Percentiles rank a stretch among this genome's conserved stretches.
Conservation (phyloP, 2,113 vertebrate species). For the Nymphicus hollandicus region DNA sequence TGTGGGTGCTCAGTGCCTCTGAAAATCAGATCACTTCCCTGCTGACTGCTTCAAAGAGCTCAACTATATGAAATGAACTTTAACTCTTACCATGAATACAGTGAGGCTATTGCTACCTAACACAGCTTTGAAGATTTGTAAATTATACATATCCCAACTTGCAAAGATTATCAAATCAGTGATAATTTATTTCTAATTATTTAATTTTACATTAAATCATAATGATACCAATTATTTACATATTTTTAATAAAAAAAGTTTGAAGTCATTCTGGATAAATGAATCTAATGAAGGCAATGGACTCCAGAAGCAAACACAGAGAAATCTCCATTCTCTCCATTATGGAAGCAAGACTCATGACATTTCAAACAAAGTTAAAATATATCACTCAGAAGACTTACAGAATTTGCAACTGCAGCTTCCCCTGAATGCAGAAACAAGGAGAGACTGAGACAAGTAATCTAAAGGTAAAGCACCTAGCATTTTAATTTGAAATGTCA, state of each 20-base stretch:
- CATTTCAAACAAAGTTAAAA: not conserved
- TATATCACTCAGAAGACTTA: not conserved
- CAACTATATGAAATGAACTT: not conserved
- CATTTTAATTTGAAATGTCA: slow-evolving; percentile 16
- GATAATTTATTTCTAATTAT: not conserved
- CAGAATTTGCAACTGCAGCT: not conserved
- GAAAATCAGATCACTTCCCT: not conserved
- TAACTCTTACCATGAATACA: not conserved
- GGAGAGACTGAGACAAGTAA: not conserved
- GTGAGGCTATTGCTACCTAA: not conserved
- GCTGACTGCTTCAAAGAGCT: not conserved
- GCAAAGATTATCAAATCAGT: not conserved
- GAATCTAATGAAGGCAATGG: not conserved
- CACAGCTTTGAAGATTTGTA: not conserved
- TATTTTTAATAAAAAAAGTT: not conserved
- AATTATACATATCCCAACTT: not conserved
- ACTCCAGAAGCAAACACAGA: not conserved
- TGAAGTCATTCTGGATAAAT: not conserved
- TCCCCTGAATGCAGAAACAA: not conserved
- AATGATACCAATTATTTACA: not conserved
- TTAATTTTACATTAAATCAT: not conserved
- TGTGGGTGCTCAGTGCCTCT: not conserved
- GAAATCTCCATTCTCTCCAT: not conserved
- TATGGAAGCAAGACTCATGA: not conserved
- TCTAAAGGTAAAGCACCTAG: not conserved